Percentiles rank a stretch among this genome's conserved stretches.
These are phyloP conservation scores for Xenus cinereus DNA, from an alignment of 2,113 vertebrate genomes.

Conservation along the genomic window DNA sequence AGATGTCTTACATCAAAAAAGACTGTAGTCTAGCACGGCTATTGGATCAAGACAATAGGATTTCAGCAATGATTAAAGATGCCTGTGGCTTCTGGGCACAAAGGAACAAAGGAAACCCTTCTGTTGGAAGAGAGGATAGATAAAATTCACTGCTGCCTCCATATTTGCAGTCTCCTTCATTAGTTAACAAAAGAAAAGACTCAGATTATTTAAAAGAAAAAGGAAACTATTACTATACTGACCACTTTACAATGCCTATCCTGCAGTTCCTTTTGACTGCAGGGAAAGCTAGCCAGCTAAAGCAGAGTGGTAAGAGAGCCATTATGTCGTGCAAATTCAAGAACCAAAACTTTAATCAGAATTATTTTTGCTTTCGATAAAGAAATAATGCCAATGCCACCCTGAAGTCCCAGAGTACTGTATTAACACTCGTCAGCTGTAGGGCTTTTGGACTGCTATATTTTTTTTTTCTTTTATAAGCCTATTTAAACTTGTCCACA, in stretches of 20 bases:
- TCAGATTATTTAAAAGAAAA: neutral
- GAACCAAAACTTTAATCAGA: neutral
- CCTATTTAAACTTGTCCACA: neutral
- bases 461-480: neutral
- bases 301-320: neutral
- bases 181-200: neutral
- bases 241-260: neutral
- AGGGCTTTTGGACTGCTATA: neutral
- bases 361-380: neutral
- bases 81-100: neutral
- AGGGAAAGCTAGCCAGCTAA: neutral
- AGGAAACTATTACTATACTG: neutral
- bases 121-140: neutral
- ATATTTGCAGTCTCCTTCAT: neutral
- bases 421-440: neutral
- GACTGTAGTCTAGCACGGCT: neutral
- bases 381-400: neutral
- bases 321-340: neutral
- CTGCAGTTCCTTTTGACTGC: neutral
- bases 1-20: neutral
- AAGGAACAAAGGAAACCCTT: slow-evolving; percentile 8
- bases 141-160: neutral
- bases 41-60: neutral
- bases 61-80: slow-evolving; percentile 9
- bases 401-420: neutral